Percentiles rank a stretch among this genome's conserved stretches.
phyloP scores from a whole-genome alignment of 2,888 invertebrate species.

The Stramonita haemastoma region DNA sequence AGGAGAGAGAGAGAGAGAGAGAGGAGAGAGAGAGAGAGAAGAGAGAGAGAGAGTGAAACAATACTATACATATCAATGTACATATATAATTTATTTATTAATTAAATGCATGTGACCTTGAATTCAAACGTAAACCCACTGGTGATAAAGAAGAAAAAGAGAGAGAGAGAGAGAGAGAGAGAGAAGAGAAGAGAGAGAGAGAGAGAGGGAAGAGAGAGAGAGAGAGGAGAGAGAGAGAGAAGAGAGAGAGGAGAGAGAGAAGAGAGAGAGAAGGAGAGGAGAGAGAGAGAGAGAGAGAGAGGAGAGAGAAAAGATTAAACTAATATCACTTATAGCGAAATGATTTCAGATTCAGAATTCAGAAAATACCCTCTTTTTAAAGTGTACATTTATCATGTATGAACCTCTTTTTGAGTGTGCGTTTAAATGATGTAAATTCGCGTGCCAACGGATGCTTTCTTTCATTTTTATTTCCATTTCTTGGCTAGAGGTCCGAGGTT shows the following conservation, averaged over 20 bases:
- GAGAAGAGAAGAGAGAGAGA: neutral
- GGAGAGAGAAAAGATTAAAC: neutral
- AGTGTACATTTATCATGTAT: no score
- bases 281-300: neutral
- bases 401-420: no score
- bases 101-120: constrained; percentile 11
- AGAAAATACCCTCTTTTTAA: no score
- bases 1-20: neutral
- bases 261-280: neutral
- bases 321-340: no score
- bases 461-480: no score
- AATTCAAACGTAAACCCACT: neutral
- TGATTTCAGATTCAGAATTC: no score
- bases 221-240: neutral
- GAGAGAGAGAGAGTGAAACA: neutral
- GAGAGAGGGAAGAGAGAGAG: neutral
- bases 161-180: neutral
- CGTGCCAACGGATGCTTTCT: no score
- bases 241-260: neutral
- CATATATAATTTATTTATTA: neutral
- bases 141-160: neutral
- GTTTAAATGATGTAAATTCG: no score
- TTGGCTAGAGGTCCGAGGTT: no score
- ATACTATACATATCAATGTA: neutral
- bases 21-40: neutral